Percentiles rank a stretch among this genome's conserved stretches.
Conservation (phyloP, 1,140 invertebrate genomes). For the Drosophila bocki region DNA sequence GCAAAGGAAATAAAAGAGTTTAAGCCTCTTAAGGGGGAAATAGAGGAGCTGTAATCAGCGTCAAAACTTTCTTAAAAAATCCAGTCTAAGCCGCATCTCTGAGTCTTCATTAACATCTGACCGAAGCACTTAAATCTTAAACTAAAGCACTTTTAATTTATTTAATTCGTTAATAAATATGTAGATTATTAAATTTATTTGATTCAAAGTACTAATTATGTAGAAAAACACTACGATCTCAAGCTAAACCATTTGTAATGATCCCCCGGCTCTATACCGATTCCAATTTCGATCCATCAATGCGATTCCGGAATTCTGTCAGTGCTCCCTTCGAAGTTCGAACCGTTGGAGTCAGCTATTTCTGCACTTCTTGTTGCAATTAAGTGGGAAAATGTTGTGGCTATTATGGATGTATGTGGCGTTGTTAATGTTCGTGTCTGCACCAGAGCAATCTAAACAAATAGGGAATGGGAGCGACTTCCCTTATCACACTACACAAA, state of each 20-base stretch:
- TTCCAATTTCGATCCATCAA: conserved; percentile 5
- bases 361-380: conserved; percentile 43
- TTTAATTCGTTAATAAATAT: too few species aligned
- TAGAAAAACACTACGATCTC: not conserved
- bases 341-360: conserved; percentile 27
- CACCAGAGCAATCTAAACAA: conserved; percentile 40
- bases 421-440: conserved; percentile 50
- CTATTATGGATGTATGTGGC: conserved; percentile 8
- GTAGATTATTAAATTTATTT: not conserved
- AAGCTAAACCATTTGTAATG: not conserved
- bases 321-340: not conserved
- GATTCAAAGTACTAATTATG: too few species aligned
- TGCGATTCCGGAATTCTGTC: conserved; percentile 15
- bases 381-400: conserved; percentile 38
- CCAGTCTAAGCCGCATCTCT: not conserved
- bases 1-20: not conserved
- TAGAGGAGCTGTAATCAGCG: not conserved
- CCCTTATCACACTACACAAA: not conserved
- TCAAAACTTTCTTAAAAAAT: not conserved
- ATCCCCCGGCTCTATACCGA: not conserved
- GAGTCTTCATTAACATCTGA: not conserved
- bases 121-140: not conserved
- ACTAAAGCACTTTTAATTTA: not conserved
- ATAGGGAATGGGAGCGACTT: conserved; percentile 26
- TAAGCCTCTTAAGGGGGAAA: too few species aligned